Evolutionary conservation across 2,888 invertebrate genomes (phyloP).

Genomic region (Yponomeuta evonymella): DNA sequence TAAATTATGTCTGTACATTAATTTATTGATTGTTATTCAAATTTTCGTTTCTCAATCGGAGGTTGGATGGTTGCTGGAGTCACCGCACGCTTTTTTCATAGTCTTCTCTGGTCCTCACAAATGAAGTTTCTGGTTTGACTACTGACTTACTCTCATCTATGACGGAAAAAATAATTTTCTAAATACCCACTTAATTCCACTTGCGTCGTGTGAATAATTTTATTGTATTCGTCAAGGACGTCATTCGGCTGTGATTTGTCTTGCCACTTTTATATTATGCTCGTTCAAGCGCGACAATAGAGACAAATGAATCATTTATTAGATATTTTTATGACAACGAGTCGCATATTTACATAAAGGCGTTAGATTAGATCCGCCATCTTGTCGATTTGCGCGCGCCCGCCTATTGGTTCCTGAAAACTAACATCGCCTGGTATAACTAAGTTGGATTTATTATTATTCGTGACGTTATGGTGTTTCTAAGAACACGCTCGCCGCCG

Average conservation of each 20-base stretch:
- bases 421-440: slow-evolving; percentile 12
- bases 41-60: slow-evolving; percentile 72
- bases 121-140: slow-evolving; percentile 53
- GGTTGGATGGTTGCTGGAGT: slow-evolving; percentile 62
- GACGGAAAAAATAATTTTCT: slow-evolving; percentile 47
- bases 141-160: slow-evolving; percentile 36
- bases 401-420: slow-evolving; percentile 23
- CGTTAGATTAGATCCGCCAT: slow-evolving; percentile 38
- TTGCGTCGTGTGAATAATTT: not conserved
- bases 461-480: slow-evolving; percentile 47
- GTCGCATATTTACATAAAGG: slow-evolving; percentile 11
- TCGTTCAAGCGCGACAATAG: slow-evolving; percentile 1
- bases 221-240: slow-evolving; percentile 5
- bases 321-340: slow-evolving; percentile 7
- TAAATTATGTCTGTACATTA: slow-evolving; percentile 70
- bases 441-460: slow-evolving; percentile 38
- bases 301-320: slow-evolving; percentile 12
- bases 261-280: not conserved
- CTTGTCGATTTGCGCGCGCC: slow-evolving; percentile 37
- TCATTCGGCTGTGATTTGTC: slow-evolving; percentile 7
- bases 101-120: slow-evolving; percentile 29
- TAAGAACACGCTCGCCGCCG: slow-evolving; percentile 44
- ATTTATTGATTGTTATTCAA: slow-evolving; percentile 77
- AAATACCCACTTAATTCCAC: slow-evolving; percentile 34
- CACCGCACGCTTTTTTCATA: slow-evolving; percentile 51